These are phyloP conservation scores for Steinernema carpocapsae DNA, from an alignment of 2,888 invertebrate species.

Conservation along the genomic window DNA sequence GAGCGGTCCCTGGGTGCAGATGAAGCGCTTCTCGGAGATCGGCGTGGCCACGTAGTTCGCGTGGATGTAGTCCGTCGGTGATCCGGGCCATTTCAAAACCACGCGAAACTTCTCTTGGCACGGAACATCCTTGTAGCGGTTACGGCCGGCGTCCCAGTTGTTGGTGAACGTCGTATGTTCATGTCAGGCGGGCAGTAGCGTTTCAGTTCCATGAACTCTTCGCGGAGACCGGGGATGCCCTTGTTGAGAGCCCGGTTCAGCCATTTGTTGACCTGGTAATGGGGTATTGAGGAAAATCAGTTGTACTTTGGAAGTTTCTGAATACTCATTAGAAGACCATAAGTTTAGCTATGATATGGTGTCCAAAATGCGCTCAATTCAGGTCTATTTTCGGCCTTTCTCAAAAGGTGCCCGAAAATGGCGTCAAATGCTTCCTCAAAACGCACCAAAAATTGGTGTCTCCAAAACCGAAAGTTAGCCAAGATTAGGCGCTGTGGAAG, in stretches of 20 bases:
- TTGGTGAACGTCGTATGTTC: conserved; percentile 48
- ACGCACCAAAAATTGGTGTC: no score
- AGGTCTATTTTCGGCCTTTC: no score
- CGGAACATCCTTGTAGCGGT: conserved; percentile 49
- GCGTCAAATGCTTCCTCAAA: no score
- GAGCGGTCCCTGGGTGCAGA: conserved; percentile 78
- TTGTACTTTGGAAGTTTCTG: no score
- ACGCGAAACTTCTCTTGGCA: conserved; percentile 83
- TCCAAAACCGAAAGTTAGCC: no score
- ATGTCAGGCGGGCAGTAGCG: conserved; percentile 52
- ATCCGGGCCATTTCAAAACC: conserved; percentile 77
- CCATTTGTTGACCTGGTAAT: conserved; percentile 54
- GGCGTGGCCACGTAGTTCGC: conserved; percentile 89
- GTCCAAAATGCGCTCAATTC: no score
- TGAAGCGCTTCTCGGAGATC: conserved; percentile 41
- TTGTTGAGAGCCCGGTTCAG: conserved; percentile 48
- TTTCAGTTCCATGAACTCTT: conserved; percentile 53
- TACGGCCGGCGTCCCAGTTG: conserved; percentile 45
- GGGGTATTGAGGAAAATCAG: no score
- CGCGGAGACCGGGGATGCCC: conserved; percentile 49
- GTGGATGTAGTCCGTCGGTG: conserved; percentile 85
- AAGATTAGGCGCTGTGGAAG: no score
- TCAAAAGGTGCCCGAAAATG: no score
- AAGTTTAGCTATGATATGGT: no score
- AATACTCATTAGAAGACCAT: no score